A percentile compares a stretch with the other conserved stretches of the same genome.
phyloP scores from a whole-genome alignment of 2,113 vertebrate species.

The Epinephelus fuscoguttatus region DNA sequence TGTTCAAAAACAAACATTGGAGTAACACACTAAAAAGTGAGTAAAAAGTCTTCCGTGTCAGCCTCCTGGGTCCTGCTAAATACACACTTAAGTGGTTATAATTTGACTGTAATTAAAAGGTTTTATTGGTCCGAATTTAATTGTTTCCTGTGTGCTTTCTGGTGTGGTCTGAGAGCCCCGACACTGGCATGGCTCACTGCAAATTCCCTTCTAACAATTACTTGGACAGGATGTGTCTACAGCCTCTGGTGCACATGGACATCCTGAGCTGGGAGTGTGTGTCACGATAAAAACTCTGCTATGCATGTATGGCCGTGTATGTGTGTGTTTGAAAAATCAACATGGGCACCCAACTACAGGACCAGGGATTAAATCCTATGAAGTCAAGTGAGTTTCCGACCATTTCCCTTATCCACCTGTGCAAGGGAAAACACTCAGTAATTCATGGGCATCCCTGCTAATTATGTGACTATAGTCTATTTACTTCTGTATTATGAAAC shows the following conservation, averaged over 20 bases:
- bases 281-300: background rate
- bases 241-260: slow-evolving; percentile 19
- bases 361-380: background rate
- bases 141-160: slow-evolving; percentile 35
- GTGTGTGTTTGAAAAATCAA: slow-evolving; percentile 17
- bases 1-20: slow-evolving; percentile 2
- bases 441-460: slow-evolving; percentile 67
- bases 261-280: slow-evolving; percentile 3
- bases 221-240: background rate
- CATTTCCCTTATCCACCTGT: slow-evolving; percentile 57
- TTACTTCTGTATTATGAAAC: slow-evolving; percentile 73
- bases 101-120: slow-evolving; percentile 33
- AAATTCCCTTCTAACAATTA: slow-evolving; percentile 26
- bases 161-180: slow-evolving; percentile 28
- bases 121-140: slow-evolving; percentile 38
- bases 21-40: background rate
- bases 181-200: background rate
- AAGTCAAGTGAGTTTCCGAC: slow-evolving; percentile 13
- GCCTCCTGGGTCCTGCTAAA: background rate
- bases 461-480: slow-evolving; percentile 69
- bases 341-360: background rate
- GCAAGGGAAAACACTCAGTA: slow-evolving; percentile 58
- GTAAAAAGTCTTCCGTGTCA: slow-evolving; percentile 12
- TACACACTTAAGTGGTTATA: slow-evolving; percentile 24
- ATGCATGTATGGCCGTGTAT: background rate